A percentile compares a stretch with the other conserved stretches of the same genome.
Evolutionary conservation across 2,113 vertebrate genomes (phyloP).

Genomic region (Piaya cayana): DNA sequence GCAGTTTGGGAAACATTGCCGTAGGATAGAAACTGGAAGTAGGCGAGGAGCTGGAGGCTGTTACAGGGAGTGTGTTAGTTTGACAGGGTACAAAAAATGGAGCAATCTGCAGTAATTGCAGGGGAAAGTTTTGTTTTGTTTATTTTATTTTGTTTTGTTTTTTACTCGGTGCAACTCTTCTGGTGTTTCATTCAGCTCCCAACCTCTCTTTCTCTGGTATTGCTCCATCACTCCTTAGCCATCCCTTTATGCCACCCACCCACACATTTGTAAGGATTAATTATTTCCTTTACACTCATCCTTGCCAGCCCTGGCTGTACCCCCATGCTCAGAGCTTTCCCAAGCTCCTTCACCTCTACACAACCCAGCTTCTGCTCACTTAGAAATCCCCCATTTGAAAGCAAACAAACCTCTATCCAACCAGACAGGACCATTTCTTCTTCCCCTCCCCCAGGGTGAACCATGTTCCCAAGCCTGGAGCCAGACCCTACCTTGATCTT

Average conservation of each 20-base stretch:
- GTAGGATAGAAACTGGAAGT: not conserved
- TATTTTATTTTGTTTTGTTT: not conserved
- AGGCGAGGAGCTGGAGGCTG: not conserved
- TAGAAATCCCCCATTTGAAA: not conserved
- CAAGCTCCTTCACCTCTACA: constrained; percentile 4
- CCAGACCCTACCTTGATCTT: not conserved
- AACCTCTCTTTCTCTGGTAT: constrained; percentile 7
- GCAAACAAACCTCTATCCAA: not conserved
- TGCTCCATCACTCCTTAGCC: constrained; percentile 34
- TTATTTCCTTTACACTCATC: constrained; percentile 40
- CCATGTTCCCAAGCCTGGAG: not conserved
- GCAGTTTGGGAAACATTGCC: not conserved
- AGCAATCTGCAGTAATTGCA: constrained; percentile 15
- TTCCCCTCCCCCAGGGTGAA: not conserved
- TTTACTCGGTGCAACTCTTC: not conserved
- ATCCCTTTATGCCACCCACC: constrained; percentile 37
- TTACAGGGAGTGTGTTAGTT: constrained; percentile 12
- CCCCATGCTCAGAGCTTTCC: not conserved
- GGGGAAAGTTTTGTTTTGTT: not conserved
- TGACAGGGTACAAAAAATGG: not conserved
- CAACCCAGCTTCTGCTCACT: not conserved
- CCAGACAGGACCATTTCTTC: not conserved
- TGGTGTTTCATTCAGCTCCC: constrained; percentile 1
- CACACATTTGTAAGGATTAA: not conserved
- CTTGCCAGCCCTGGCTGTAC: constrained; percentile 20